Base-by-base conservation (phyloP, 2,113 vertebrate species). In the Athene noctua region DNA sequence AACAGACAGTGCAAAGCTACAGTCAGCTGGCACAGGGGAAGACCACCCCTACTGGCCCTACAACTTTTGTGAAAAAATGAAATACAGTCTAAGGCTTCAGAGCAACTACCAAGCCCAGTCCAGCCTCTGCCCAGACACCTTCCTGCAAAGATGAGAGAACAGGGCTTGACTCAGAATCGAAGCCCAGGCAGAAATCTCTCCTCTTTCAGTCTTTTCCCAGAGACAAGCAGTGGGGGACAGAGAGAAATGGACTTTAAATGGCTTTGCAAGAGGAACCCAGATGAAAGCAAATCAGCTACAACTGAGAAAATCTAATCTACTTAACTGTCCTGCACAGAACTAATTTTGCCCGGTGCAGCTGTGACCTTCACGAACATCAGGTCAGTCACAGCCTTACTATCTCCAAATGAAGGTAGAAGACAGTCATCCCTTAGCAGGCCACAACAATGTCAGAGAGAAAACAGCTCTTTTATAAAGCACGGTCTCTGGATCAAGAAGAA, bases 301-400 rank as follows among this genome's bases (percentile, higher is more conserved):
- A 94, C 78, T 88, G 84, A 95, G 94, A 96, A 95, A 95, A 97
- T 95, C 93, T 74, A 90, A 92, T 96, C 91, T 94, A 91, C 91
- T 95, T 96, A 95, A 95, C 92, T 90, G 95, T 85, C 78, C 86
- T 80, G 59, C 89, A 85, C 47, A 91, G 78, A 96, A 95, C 84
- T 95, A 96, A 97, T 97, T 96, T 95, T 94, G 83, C 80, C 83
- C 3, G 1, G 86, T 88, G 73, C 97, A 95, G 95, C 93, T 97
- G 92, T 85, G 81, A 91, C 96, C 95, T 94, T 91, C 91, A 84
- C 0, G 21, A 94, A 85, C 91, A 90, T 70, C 87, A 91, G 94
- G 94, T 95, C 91, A 86, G 79, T 3, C 73, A 83, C 82, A 95
- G 93, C 73, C 74, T 87, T 47, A 47, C 84, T 83, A 73, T 85